Evolutionary conservation across 2,888 invertebrate species (phyloP).

Genomic region (Drosophila mulleri): DNA sequence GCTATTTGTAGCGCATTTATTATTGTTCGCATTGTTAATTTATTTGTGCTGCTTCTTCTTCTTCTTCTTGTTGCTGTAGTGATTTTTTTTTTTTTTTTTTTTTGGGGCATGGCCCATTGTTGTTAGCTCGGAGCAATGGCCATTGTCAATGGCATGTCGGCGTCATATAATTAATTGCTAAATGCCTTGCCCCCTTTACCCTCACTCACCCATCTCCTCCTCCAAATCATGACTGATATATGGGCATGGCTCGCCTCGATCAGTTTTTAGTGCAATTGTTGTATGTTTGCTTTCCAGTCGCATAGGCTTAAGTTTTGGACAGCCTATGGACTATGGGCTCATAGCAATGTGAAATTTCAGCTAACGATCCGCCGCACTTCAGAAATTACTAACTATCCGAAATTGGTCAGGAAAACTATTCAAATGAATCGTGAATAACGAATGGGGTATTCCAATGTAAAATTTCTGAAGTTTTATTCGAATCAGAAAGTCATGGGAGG

Average conservation of each 20-base stretch:
- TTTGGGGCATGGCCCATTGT: constrained; percentile 6
- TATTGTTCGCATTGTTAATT: constrained; percentile 17
- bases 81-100: too few relatives aligned
- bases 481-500: background rate
- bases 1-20: constrained; percentile 35
- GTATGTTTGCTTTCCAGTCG: background rate
- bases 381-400: too few relatives aligned
- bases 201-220: background rate
- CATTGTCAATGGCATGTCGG: constrained; percentile 52
- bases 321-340: constrained; percentile 2
- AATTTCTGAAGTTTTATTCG: background rate
- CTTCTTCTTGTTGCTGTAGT: background rate
- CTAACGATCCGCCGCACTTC: background rate
- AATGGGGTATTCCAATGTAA: background rate
- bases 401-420: background rate
- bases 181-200: constrained; percentile 5
- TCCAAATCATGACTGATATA: constrained; percentile 24
- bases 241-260: constrained; percentile 14
- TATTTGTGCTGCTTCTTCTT: constrained; percentile 1
- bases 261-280: background rate
- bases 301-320: constrained; percentile 1
- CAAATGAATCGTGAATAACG: background rate
- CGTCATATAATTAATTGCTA: constrained; percentile 51
- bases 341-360: background rate
- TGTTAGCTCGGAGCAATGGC: constrained; percentile 32